Conservation (phyloP, 1,140 invertebrate genomes). For the Drosophila varians region DNA sequence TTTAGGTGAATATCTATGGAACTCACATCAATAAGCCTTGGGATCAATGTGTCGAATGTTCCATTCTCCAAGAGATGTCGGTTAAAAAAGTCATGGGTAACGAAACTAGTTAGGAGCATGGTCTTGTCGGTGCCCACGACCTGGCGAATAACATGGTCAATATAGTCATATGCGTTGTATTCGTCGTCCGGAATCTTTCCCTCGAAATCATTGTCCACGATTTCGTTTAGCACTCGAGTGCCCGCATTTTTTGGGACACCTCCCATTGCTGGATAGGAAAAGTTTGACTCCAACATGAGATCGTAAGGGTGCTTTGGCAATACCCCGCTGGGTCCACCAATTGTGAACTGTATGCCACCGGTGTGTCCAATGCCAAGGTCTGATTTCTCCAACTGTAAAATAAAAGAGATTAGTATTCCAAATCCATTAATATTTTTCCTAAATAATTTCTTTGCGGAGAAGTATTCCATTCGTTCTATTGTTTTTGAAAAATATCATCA, state of each 20-base stretch:
- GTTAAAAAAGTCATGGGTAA: slow-evolving; percentile 80
- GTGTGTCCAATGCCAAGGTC: slow-evolving; percentile 77
- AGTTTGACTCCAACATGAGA: slow-evolving; percentile 75
- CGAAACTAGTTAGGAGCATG: slow-evolving; percentile 78
- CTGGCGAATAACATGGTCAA: slow-evolving; percentile 74
- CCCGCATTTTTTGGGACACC: slow-evolving; percentile 79
- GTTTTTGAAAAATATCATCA: not conserved
- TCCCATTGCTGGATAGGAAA: slow-evolving; percentile 77
- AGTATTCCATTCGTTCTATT: not conserved
- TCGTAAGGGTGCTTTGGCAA: slow-evolving; percentile 78
- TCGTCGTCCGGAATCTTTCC: slow-evolving; percentile 77
- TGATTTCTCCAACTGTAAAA: slow-evolving; percentile 69
- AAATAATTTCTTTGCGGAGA: too few relatives aligned
- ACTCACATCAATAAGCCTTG: slow-evolving; percentile 76
- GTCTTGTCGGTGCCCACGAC: slow-evolving; percentile 77
- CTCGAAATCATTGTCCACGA: slow-evolving; percentile 79
- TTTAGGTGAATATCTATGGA: not conserved
- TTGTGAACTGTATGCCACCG: slow-evolving; percentile 82
- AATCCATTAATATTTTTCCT: too few relatives aligned
- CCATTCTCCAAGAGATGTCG: slow-evolving; percentile 76
- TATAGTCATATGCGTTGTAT: slow-evolving; percentile 71
- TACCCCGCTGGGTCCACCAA: slow-evolving; percentile 76
- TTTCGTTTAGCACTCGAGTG: slow-evolving; percentile 72
- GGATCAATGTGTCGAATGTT: slow-evolving; percentile 71
- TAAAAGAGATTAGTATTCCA: not conserved